Evolutionary conservation across 2,797 vertebrate species (phyloP).

Genomic region (Orestias chungarensis): DNA sequence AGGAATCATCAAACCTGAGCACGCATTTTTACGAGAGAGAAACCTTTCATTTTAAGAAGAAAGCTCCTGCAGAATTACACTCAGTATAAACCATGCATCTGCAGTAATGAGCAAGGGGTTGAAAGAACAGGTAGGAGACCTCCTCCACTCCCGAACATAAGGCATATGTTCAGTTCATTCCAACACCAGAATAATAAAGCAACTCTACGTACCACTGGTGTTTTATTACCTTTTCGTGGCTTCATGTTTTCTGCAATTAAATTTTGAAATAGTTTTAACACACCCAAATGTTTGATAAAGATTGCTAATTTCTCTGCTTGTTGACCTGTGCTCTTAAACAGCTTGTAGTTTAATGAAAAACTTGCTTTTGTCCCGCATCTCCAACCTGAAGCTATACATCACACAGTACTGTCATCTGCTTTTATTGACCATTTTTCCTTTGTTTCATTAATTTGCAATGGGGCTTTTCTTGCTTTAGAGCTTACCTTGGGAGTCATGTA

Average conservation of each 20-base stretch:
- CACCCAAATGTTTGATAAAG: slow-evolving; percentile 71
- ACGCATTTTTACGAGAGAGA: neutral
- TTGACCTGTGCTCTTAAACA: slow-evolving; percentile 31
- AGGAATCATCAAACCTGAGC: neutral
- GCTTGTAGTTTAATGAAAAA: slow-evolving; percentile 52
- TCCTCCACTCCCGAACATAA: too few species aligned
- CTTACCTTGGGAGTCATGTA: slow-evolving; percentile 54
- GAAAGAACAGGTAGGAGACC: neutral
- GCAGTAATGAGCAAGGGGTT: neutral
- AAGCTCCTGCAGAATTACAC: neutral
- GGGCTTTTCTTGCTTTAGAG: slow-evolving; percentile 58
- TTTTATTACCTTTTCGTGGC: slow-evolving; percentile 47
- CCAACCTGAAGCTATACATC: slow-evolving; percentile 53
- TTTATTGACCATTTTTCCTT: slow-evolving; percentile 69
- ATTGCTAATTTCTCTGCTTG: slow-evolving; percentile 35
- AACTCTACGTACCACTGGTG: slow-evolving; percentile 24
- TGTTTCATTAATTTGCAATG: slow-evolving; percentile 75
- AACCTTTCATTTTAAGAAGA: neutral
- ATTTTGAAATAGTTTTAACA: slow-evolving; percentile 45
- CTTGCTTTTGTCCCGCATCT: slow-evolving; percentile 34
- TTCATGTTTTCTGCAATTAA: slow-evolving; percentile 33
- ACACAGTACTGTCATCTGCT: slow-evolving; percentile 61
- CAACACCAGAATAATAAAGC: neutral
- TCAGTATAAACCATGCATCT: neutral
- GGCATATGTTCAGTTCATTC: neutral